Conservation (phyloP, 2,797 vertebrate genomes). For the Peromyscus nudipes region DNA sequence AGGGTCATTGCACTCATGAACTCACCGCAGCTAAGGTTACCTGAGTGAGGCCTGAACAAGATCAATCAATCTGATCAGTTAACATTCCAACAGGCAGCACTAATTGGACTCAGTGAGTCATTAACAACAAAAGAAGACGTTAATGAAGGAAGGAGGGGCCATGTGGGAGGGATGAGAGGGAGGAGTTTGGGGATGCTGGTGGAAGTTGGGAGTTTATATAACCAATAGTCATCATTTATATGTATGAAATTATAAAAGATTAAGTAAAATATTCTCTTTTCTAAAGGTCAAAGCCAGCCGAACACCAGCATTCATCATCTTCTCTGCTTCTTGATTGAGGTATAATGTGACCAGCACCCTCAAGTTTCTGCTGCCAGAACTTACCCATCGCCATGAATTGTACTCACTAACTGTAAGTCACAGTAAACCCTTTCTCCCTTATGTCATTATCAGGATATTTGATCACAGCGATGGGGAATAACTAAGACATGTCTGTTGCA, state of each 20-base stretch:
- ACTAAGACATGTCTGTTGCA: background rate
- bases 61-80: background rate
- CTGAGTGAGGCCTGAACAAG: background rate
- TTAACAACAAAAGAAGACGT: background rate
- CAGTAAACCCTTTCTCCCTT: background rate
- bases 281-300: background rate
- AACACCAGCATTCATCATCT: background rate
- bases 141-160: background rate
- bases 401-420: background rate
- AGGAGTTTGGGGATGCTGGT: background rate
- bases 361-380: background rate
- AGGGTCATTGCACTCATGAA: background rate
- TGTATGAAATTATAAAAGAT: background rate
- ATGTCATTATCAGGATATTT: background rate
- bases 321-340: background rate
- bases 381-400: too few relatives aligned
- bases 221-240: background rate
- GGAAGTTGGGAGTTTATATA: background rate
- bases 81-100: background rate
- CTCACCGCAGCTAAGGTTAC: background rate
- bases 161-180: background rate
- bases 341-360: background rate
- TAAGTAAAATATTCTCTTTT: background rate
- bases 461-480: background rate
- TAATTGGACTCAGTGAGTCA: background rate